Percentiles rank a stretch among this genome's conserved stretches.
These are phyloP conservation scores for Diachrysia chrysitis DNA, from an alignment of 2,888 invertebrate species.

Conservation along the genomic window DNA sequence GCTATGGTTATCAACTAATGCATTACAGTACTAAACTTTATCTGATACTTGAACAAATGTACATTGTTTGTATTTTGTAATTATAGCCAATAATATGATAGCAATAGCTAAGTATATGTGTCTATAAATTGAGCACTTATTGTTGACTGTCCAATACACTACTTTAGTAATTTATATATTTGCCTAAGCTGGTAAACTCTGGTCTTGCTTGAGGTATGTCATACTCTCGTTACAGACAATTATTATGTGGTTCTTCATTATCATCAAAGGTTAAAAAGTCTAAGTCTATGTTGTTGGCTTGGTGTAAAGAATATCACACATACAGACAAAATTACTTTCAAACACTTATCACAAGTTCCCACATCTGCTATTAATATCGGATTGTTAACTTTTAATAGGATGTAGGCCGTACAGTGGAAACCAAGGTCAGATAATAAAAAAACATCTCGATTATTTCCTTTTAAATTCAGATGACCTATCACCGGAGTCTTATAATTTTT, in stretches of 20 bases:
- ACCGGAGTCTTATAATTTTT: neutral
- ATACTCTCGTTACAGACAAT: too few relatives aligned
- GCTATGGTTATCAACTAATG: neutral
- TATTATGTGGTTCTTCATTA: too few relatives aligned
- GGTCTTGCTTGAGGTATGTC: too few relatives aligned
- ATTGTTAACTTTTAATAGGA: neutral
- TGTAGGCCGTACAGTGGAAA: neutral
- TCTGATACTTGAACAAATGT: neutral
- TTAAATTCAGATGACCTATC: neutral
- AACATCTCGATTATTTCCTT: neutral
- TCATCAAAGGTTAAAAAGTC: too few relatives aligned
- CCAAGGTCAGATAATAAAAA: neutral
- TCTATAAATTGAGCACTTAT: neutral
- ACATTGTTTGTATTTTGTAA: neutral
- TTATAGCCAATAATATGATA: conserved; percentile 5
- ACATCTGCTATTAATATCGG: neutral
- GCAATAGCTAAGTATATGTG: neutral
- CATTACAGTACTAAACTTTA: neutral
- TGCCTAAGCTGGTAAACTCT: neutral
- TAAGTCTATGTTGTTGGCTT: too few relatives aligned
- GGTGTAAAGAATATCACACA: too few relatives aligned
- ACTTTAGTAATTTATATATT: neutral
- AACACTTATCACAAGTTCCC: too few relatives aligned
- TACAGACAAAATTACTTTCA: too few relatives aligned
- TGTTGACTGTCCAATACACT: neutral